Conservation (phyloP, 2,888 invertebrate species). For the Prosapia bicincta region DNA sequence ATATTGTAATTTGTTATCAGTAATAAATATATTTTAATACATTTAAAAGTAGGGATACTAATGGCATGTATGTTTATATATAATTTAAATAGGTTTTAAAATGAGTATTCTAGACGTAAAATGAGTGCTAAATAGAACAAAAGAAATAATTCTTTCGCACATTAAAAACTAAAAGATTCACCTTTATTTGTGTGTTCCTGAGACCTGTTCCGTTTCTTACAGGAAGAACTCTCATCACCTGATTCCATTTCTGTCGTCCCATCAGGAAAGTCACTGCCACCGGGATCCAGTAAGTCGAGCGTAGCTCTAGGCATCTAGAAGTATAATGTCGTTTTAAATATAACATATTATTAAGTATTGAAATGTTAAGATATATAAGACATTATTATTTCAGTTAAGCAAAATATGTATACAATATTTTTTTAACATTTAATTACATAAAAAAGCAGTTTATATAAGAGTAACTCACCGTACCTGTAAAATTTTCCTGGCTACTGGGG, state of each 20-base stretch:
- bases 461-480: slow-evolving; percentile 53
- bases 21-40: too few relatives aligned
- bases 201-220: slow-evolving; percentile 22
- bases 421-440: too few relatives aligned
- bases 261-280: slow-evolving; percentile 32
- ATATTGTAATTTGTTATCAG: too few relatives aligned
- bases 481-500: slow-evolving; percentile 52
- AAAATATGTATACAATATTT: too few relatives aligned
- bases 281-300: slow-evolving; percentile 34
- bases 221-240: slow-evolving; percentile 34
- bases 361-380: too few relatives aligned
- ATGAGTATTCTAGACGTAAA: not conserved
- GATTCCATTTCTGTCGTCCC: slow-evolving; percentile 34
- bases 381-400: too few relatives aligned
- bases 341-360: too few relatives aligned
- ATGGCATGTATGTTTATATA: not conserved
- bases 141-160: too few relatives aligned
- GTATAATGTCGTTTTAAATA: too few relatives aligned
- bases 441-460: too few relatives aligned
- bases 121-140: not conserved
- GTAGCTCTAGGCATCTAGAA: slow-evolving; percentile 36
- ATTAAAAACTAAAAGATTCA: too few relatives aligned
- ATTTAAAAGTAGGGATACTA: too few relatives aligned
- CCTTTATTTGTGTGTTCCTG: slow-evolving; percentile 2
- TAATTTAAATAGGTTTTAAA: not conserved